phyloP scores from a whole-genome alignment of 37 sponge, comb jelly and placozoan genomes.

The Halisarca cf. caerulea region DNA sequence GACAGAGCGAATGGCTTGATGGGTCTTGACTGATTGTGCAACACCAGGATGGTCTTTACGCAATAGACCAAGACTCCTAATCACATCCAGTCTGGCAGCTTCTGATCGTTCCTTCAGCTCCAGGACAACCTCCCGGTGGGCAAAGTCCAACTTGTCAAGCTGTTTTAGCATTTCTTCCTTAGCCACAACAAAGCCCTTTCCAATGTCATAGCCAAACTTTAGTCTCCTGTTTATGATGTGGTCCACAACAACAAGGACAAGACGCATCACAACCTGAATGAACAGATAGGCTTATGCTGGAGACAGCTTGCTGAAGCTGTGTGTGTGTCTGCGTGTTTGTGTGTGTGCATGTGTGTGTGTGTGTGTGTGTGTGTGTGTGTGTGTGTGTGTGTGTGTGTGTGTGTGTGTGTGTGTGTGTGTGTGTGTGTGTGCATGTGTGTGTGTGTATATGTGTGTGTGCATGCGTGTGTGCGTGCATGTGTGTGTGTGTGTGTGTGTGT shows the following conservation, averaged over 20 bases:
- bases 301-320: too few relatives aligned
- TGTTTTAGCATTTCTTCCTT: slow-evolving; percentile 85
- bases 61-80: slow-evolving; percentile 71
- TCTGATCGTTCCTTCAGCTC: slow-evolving; percentile 42
- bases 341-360: too few relatives aligned
- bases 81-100: slow-evolving; percentile 52
- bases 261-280: slow-evolving; percentile 59
- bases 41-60: slow-evolving; percentile 76
- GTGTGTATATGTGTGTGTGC: too few relatives aligned
- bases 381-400: too few relatives aligned
- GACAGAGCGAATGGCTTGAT: slow-evolving; percentile 81
- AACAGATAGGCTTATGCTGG: too few relatives aligned
- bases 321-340: too few relatives aligned
- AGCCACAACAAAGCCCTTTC: slow-evolving; percentile 82
- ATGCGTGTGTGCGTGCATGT: too few relatives aligned
- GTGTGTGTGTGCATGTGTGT: too few relatives aligned
- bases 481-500: too few relatives aligned
- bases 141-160: slow-evolving; percentile 65
- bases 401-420: too few relatives aligned
- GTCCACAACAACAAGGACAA: slow-evolving; percentile 56
- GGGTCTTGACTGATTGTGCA: slow-evolving; percentile 83
- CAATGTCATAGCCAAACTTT: slow-evolving; percentile 87
- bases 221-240: slow-evolving; percentile 61
- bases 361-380: too few relatives aligned
- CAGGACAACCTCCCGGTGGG: slow-evolving; percentile 50